Base-by-base conservation (phyloP, 2,888 invertebrate species). In the Salticus scenicus region DNA sequence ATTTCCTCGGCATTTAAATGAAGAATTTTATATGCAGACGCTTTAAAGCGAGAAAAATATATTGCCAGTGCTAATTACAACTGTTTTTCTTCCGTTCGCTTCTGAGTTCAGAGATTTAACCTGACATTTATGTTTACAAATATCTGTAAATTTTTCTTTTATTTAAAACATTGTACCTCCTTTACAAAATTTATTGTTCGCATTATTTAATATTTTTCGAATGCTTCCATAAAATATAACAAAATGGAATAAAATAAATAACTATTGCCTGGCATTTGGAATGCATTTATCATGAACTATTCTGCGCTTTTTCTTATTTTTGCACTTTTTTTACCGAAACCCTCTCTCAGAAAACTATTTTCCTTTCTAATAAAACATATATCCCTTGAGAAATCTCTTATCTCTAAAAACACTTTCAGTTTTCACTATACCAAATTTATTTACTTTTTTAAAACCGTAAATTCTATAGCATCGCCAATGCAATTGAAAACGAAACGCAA, bases 321-420 rank as follows among this genome's bases (percentile, higher is more conserved):
- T 57, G 7, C 24, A 24, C 4, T 57, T 57, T 47, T 57, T 37
- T 37, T 37, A 37, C 24, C 24, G 24, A 57, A 57, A 57, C 20
- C 57, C 57, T 57, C 57, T 57, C 24, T 57, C 12, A 24, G 57
- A 57, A 57, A 57, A 57, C 57, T 57, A 57, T 57, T 57, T 57
- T 57, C 57, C 57, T 57, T 57, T 57, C 57, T 57, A 57, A 57
- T 57, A 57, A 57, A 57, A 57, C 57, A 57, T 57, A 57, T 57
- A 57, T 57, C 57, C 57, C 57, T 24, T 57, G 57, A 57, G 57
- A 57, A 57, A 57, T 57, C 57, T 57, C 57, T 57, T 57, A 57
- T 57, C 57, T 57, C 57, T 57, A 57, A 57, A 57, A 57, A 57
- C 57, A 57, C 57, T 57, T 57, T 57, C 57, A 24, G 57, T 24